Base-by-base conservation (phyloP, 2,888 invertebrate genomes). In the Brachynemurus nebulosus region DNA sequence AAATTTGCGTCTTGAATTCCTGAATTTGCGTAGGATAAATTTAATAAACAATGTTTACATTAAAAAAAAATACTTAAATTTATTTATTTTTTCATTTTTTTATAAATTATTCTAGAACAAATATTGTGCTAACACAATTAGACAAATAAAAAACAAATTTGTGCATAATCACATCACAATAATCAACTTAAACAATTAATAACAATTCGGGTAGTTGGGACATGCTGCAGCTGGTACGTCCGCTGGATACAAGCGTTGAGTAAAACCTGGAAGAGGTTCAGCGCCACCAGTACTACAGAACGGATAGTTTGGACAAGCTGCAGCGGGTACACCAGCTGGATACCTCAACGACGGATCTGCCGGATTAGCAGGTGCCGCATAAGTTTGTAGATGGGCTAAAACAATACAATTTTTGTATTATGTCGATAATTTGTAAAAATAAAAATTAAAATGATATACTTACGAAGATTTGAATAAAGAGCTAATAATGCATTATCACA, bases 131-230 rank as follows among this genome's bases (percentile, higher is more conserved):
- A 33, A 14, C 16, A 6, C 16, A 14, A 33, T 14, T 33, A n/a
- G n/a, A 6, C 5, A n/a, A n/a, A n/a, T n/a, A n/a, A n/a, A n/a
- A n/a, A 30, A 30, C 14, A 12, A 30, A 30, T 30, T 14, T n/a
- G 30, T 30, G 30, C n/a, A n/a, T 30, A 30, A 30, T 12, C n/a
- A 30, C 2, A 30, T 11, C n/a, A 14, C 30, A 30, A 14, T 30
- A n/a, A n/a, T n/a, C n/a, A n/a, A n/a, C 30, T 30, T 11, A 30
- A 30, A 4, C 4, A 9, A 9, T 9, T 30, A n/a, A n/a, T 38
- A 30, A 27, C 73, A 74, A 65, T 69, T 72, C 1, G 74, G 74
- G 63, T 74, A 74, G 67, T 73, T 73, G 48, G 73, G 73, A 63
- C 73, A 73, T 34, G 66, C 62, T 4, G 73, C 68, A 9, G 73